Percentiles rank a stretch among this genome's conserved stretches.
These are phyloP conservation scores for Perca flavescens DNA, from an alignment of 2,113 vertebrate species.

Conservation along the genomic window DNA sequence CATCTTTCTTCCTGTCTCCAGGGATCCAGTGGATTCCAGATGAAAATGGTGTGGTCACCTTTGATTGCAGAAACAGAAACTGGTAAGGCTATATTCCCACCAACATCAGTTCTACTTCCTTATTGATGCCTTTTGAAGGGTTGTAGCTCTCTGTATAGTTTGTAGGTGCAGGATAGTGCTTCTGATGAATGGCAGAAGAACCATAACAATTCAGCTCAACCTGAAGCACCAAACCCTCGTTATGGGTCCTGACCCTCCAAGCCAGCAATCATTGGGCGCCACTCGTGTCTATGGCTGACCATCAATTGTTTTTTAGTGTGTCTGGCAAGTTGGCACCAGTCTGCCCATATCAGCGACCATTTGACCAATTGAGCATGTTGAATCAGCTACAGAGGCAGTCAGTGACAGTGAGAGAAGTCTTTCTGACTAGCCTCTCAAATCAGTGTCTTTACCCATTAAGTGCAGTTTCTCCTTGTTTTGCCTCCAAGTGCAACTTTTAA, in stretches of 20 bases:
- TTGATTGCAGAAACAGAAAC: constrained; percentile 95
- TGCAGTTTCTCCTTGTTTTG: neutral
- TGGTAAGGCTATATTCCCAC: constrained; percentile 84
- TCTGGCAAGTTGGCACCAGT: neutral
- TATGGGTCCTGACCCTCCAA: neutral
- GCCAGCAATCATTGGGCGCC: neutral
- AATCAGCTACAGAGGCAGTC: constrained; percentile 22
- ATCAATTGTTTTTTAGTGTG: neutral
- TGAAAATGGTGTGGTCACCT: constrained; percentile 95
- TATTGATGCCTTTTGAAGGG: neutral
- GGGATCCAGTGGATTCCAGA: constrained; percentile 96
- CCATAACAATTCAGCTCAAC: neutral
- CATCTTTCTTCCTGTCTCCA: constrained; percentile 59
- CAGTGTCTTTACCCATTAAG: neutral
- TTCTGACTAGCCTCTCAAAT: neutral
- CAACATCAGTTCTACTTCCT: neutral
- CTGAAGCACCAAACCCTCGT: neutral
- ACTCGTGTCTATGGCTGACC: neutral
- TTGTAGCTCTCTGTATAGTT: neutral
- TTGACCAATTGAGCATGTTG: constrained; percentile 3
- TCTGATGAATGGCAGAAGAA: neutral
- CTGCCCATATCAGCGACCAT: neutral
- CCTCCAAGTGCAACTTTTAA: neutral
- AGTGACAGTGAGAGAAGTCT: neutral
- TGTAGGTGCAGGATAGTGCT: neutral